Base-by-base conservation (phyloP, 2,113 vertebrate genomes). In the Charadrius vociferus region DNA sequence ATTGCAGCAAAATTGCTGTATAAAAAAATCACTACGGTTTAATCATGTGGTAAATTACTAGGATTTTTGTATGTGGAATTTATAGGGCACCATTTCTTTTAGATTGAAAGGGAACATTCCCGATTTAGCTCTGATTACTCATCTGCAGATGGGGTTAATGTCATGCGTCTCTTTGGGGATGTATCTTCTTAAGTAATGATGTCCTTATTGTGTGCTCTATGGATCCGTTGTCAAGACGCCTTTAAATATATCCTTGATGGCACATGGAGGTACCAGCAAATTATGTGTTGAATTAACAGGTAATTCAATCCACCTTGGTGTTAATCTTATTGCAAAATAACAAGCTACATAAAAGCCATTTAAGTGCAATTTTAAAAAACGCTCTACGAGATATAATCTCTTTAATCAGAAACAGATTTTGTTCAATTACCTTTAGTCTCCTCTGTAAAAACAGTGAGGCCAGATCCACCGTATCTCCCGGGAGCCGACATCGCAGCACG, bases 31-130 rank as follows among this genome's bases (percentile, higher is more conserved):
- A 83, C 94, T 88, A 66, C 3, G 10, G 88, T 90, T 97, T 95
- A 97, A 97, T 97, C 91, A 94, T 93, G 85, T 95, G 89, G 79
- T 96, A 97, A 97, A 97, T 96, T 97, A 90, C 96, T 83, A 67
- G 87, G 61, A 91, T 90, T 97, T 96, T 96, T 96, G 86, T 83
- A 30, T 90, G 89, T 67, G 84, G 87, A 94, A 96, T 97, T 97
- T 96, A 94, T 96, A 96, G 81, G 95, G n/a, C 74, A 93, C 77
- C 65, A 71, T 93, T 94, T 95, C 94, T 93, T 93, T 93, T 85
- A 81, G 89, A 95, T 36, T 97, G 86, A 97, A 97, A 59, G 49
- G 78, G 80, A 92, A 95, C 8, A 9, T 90, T 95, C 79, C 89
- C 90, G 63, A 96, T 97, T 97, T 96, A 97, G 96, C 91, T 93